Base-by-base conservation (phyloP, 2,797 vertebrate genomes). In the Macroramphosus scolopax region DNA sequence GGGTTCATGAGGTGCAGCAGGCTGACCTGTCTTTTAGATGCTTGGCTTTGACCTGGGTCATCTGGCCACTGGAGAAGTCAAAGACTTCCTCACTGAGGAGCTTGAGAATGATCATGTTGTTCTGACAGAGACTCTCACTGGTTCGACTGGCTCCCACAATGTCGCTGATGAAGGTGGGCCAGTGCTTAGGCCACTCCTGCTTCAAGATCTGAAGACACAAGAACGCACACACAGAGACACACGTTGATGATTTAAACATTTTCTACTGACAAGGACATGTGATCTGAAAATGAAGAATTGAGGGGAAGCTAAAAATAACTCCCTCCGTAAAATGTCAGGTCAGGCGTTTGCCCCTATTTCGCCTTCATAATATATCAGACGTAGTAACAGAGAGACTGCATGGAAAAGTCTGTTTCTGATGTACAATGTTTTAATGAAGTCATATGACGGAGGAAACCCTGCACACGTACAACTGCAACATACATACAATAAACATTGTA, bases 141-240 rank as follows among this genome's bases (percentile, higher is more conserved):
- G 95, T 98, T 49, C 95, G 93, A 76, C 96, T 99, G 0, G 96
- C 96, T 8, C 97, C 97, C 58, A 98, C 97, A 6, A 99, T 99
- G 59, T 99, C 97, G 0, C 97, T 98, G 83, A 99, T 99, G 63
- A 99, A 98, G 6, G 95, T 98, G 11, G 96, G 96, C 96, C 97
- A 99, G 80, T 99, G 96, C 82, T 99, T 98, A 0, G 96, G 97
- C 97, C 97, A 99, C 61, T 98, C 97, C 80, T 98, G 96, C 71
- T 98, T 98, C 76, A 98, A 77, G 80, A 98, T 98, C 96, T 95
- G 75, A 31, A 47, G 2, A 62, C 13, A 72, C 20, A 29, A 11
- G 13, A 14, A 40, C 14, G 37, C 18, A 58, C 2, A 46, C 17
- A 53, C 15, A 29, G 17, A 41, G 1, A 44, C 2, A 25, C n/a